Conservation (phyloP, 2,113 vertebrate genomes). For the Pelmatolapia mariae region DNA sequence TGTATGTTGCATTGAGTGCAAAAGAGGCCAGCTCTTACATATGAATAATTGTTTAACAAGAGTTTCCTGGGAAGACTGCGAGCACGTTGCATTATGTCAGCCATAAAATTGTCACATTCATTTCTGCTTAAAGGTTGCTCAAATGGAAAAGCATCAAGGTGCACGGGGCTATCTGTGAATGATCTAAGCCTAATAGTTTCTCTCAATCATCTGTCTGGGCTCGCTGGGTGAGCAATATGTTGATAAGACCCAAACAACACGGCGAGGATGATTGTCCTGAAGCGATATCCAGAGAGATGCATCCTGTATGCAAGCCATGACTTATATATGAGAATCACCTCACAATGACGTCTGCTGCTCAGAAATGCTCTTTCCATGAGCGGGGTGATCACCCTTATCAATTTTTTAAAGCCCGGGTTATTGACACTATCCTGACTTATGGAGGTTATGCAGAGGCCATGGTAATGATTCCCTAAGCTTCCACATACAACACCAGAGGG, state of each 20-base stretch:
- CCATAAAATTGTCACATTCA: slow-evolving; percentile 4
- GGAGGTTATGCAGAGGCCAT: slow-evolving; percentile 63
- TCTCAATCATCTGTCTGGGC: neutral
- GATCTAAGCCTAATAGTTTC: slow-evolving; percentile 19
- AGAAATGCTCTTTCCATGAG: slow-evolving; percentile 41
- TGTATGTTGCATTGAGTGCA: neutral
- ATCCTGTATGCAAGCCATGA: slow-evolving; percentile 25
- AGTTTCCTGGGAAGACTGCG: neutral
- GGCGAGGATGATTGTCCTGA: slow-evolving; percentile 1
- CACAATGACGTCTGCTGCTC: slow-evolving; percentile 14
- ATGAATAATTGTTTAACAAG: neutral
- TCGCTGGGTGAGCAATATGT: slow-evolving; percentile 11
- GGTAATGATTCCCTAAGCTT: slow-evolving; percentile 61
- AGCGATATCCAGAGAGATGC: slow-evolving; percentile 9
- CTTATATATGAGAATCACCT: slow-evolving; percentile 52
- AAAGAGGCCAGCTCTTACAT: neutral
- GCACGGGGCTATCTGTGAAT: neutral
- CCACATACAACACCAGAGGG: slow-evolving; percentile 13
- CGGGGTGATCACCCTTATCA: slow-evolving; percentile 64
- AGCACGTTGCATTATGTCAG: neutral
- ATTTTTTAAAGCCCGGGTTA: slow-evolving; percentile 72
- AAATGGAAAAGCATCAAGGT: neutral
- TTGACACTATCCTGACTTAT: slow-evolving; percentile 71
- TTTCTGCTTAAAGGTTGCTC: slow-evolving; percentile 16
- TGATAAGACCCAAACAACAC: slow-evolving; percentile 24